Evolutionary conservation across 2,888 invertebrate species (phyloP), one percentile per base, ranked within the genome.

Genomic region (Amorpha juglandis): DNA sequence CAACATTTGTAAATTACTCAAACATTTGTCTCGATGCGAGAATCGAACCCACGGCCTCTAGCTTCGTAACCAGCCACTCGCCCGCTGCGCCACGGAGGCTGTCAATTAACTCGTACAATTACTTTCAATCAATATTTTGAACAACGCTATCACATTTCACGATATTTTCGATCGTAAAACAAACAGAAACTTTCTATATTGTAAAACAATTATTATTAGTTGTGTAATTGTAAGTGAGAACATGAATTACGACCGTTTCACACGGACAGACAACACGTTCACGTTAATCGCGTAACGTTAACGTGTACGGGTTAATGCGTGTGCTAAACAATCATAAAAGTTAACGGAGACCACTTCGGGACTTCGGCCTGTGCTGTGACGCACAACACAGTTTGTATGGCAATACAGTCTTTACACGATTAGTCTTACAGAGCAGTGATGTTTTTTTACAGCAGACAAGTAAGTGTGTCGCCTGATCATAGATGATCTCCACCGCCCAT

Each of bases 231-330:
- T 50, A 50, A 52, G 21, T 27, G 52, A 27, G 52, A 52, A 27
- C 21, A 52, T 52, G 14, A 27, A 52, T 52, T 52, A 50, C 1
- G 19, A 11, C 19, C 16, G 52, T 52, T 52, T 52, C 52, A 27
- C 52, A 27, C 33, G 52, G 27, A 27, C 52, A 33, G 50, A 50
- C 50, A 50, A 50, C 50, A 50, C 50, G 50, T 50, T 50, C 19
- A 19, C 19, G 50, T 19, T 50, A 50, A 50, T 50, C 50, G 65
- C 12, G 7, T 27, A 52, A 6, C 1, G 27, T 11, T 27, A 52
- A 52, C 51, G 51, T 14, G 52, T 9, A 14, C 11, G 12, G 52
- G 52, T 52, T 27, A 52, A 27, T 27, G 52, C 21, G 21, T 27
- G 50, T 19, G 50, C 19, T 50, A 27, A 33, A 33, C 33, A 27